Conservation (phyloP, 2,888 invertebrate species). For the Poecilobothrus nobilitatus region DNA sequence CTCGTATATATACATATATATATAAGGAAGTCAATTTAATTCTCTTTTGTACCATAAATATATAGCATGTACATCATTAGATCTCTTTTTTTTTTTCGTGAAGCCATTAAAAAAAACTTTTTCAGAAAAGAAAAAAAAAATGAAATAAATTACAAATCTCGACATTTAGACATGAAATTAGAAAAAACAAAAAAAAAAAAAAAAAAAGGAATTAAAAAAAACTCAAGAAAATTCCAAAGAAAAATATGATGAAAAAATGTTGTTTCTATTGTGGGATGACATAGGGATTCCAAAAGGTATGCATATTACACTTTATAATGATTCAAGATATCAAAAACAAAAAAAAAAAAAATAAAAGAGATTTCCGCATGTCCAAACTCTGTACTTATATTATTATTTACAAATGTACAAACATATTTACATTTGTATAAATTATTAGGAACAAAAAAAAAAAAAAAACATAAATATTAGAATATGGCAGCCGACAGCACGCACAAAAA, state of each 20-base stretch:
- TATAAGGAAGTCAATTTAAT: no score
- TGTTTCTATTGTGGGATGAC: constrained; percentile 2
- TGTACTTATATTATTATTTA: no score
- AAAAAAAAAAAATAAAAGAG: not conserved
- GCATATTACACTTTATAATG: not conserved
- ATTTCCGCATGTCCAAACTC: constrained; percentile 3
- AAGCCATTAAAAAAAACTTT: no score
- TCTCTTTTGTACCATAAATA: no score
- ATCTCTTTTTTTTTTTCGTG: no score
- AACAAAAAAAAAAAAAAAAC: no score
- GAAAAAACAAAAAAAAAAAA: no score
- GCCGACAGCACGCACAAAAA: no score
- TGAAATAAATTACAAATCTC: not conserved
- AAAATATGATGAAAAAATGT: not conserved
- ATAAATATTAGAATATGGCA: no score
- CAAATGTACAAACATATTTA: not conserved
- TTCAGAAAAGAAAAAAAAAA: not conserved
- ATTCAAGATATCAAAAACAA: not conserved
- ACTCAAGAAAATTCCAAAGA: no score
- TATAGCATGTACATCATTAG: no score
- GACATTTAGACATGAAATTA: not conserved
- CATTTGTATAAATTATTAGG: not conserved
- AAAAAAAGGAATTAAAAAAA: not conserved
- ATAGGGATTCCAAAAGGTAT: not conserved
- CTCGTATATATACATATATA: no score